These are phyloP conservation scores for Alaudala cheleensis DNA, from an alignment of 2,113 vertebrate genomes.

Conservation along the genomic window DNA sequence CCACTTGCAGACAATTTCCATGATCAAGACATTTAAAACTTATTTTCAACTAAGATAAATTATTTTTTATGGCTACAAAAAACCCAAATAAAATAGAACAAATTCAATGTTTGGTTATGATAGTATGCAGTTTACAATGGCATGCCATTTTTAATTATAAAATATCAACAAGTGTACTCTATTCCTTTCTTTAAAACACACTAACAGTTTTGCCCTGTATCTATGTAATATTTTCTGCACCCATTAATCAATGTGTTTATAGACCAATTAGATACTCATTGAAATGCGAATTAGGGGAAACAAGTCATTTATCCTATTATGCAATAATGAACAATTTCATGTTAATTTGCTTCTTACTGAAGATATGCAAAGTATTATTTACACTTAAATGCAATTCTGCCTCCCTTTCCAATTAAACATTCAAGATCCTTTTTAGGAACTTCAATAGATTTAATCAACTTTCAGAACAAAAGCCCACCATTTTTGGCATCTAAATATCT, in stretches of 20 bases:
- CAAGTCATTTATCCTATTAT: background rate
- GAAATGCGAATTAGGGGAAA: constrained; percentile 27
- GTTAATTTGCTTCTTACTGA: background rate
- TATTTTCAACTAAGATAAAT: background rate
- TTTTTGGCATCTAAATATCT: background rate
- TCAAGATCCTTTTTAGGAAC: background rate
- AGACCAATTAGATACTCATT: background rate
- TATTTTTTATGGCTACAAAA: background rate
- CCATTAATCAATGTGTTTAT: constrained; percentile 21
- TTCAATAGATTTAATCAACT: background rate
- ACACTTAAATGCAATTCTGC: background rate
- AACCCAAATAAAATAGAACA: background rate
- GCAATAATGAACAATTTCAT: background rate
- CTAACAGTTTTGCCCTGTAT: background rate
- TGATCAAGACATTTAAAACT: background rate
- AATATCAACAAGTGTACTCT: background rate
- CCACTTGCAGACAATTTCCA: background rate
- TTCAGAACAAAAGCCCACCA: background rate
- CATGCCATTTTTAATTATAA: background rate
- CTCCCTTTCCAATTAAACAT: background rate
- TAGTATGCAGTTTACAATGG: background rate
- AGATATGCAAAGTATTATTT: background rate
- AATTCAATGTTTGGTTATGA: background rate
- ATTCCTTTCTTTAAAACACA: background rate
- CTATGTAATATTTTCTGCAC: background rate